These are phyloP conservation scores for Leucopternis melanops DNA, from an alignment of 2,113 vertebrate species.

Conservation along the genomic window DNA sequence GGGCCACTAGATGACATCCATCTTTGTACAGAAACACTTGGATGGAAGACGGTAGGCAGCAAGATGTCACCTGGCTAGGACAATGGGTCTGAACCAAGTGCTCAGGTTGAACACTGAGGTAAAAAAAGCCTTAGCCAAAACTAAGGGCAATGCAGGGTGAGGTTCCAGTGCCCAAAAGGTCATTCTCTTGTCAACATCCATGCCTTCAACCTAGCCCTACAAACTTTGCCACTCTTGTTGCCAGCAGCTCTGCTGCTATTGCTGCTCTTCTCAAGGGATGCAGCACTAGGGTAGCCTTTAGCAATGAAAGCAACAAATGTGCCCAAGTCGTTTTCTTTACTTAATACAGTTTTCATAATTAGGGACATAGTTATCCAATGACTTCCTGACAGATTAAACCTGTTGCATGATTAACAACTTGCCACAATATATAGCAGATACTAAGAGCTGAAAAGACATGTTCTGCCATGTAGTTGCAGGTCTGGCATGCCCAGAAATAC, in stretches of 20 bases:
- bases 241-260: not conserved
- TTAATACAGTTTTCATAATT: not conserved
- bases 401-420: not conserved
- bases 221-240: not conserved
- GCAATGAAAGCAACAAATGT: not conserved
- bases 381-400: not conserved
- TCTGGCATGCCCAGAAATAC: not conserved
- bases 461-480: not conserved
- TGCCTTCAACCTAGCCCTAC: not conserved
- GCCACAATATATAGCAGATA: not conserved
- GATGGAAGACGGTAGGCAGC: not conserved
- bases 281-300: not conserved
- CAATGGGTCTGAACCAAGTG: not conserved
- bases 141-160: not conserved
- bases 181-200: not conserved
- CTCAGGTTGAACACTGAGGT: not conserved
- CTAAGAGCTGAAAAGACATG: not conserved
- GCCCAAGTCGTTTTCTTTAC: not conserved
- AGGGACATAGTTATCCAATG: not conserved
- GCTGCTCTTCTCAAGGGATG: not conserved
- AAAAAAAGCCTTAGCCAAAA: not conserved
- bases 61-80: not conserved
- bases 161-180: not conserved
- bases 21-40: not conserved
- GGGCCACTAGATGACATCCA: not conserved